Evolutionary conservation across 2,888 invertebrate genomes (phyloP), one percentile per base, ranked within the genome.

Genomic region (Sinelater perroti): DNA sequence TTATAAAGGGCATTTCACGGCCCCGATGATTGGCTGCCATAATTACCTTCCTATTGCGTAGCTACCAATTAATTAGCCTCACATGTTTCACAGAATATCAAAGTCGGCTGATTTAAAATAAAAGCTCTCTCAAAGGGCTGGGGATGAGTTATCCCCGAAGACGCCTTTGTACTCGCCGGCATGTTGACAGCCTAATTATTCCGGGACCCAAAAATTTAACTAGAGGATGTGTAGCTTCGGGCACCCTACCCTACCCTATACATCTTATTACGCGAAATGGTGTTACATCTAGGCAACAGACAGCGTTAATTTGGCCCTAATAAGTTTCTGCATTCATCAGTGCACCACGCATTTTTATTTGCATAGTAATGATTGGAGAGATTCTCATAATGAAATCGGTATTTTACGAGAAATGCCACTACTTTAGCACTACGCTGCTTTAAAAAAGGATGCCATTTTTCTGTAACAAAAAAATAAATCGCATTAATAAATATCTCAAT

Each of bases 121-220:
- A 70, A 68, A 67, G 66, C 67, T 63, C 65, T 62, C 62, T 65
- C 63, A 64, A 67, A 65, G 68, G 65, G 62, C 50, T 60, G 60
- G 62, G 56, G 62, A 61, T 66, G 61, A 60, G 58, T 62, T 65
- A 64, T 65, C 67, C 65, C 55, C 56, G 63, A 65, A 67, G 69
- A 66, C 66, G 65, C 66, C 69, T 70, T 70, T 70, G 70, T 68
- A 58, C 62, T 68, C 60, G 51, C 59, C 64, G 59, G 60, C 65
- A 65, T 66, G 67, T 68, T 68, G 67, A 68, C 69, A 69, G 66
- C 59, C 65, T 68, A 68, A 69, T 69, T 68, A 69, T 66, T 63
- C 49, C 46, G 58, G 61, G 52, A 58, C 58, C 60, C 60, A 67
- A 68, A 69, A 68, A 68, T 67, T 65, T 66, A 67, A 67, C 67